phyloP scores from a whole-genome alignment of 2,888 invertebrate species.

The Xestoiulus laeticollis region DNA sequence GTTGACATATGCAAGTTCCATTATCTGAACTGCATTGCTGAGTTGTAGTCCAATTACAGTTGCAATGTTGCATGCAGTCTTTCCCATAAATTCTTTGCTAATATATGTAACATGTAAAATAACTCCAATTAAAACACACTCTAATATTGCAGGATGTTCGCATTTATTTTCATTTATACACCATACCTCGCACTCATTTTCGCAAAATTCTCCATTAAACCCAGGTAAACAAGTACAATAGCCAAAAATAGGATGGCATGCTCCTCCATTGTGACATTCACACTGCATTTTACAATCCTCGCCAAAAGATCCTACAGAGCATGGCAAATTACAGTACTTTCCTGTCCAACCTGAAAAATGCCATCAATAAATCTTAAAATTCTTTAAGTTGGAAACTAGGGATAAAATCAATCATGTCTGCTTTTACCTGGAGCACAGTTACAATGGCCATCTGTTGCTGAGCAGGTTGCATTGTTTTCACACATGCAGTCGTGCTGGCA shows the following conservation, averaged over 20 bases:
- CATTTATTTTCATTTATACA: not conserved
- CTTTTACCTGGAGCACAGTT: slow-evolving; percentile 59
- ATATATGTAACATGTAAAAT: not conserved
- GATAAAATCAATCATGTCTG: not conserved
- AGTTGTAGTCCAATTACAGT: slow-evolving; percentile 59
- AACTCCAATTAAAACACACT: not conserved
- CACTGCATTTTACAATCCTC: slow-evolving; percentile 58
- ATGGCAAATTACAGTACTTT: slow-evolving; percentile 54
- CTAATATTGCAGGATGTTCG: not conserved
- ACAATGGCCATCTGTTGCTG: slow-evolving; percentile 58
- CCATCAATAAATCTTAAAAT: not conserved
- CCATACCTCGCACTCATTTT: slow-evolving; percentile 52
- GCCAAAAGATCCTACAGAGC: slow-evolving; percentile 55
- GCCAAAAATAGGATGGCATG: slow-evolving; percentile 86
- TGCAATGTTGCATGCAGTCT: slow-evolving; percentile 61
- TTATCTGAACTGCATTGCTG: slow-evolving; percentile 63
- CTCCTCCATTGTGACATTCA: slow-evolving; percentile 62
- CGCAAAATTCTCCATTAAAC: slow-evolving; percentile 55
- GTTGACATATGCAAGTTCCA: slow-evolving; percentile 63
- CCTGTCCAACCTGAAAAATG: slow-evolving; percentile 55
- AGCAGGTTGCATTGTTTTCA: slow-evolving; percentile 61
- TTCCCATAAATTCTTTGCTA: slow-evolving; percentile 50
- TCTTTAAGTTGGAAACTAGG: no score
- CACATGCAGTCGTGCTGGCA: slow-evolving; percentile 61
- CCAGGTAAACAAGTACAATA: slow-evolving; percentile 68